phyloP scores from a whole-genome alignment of 2,113 vertebrate species.

The Arenaria interpres region DNA sequence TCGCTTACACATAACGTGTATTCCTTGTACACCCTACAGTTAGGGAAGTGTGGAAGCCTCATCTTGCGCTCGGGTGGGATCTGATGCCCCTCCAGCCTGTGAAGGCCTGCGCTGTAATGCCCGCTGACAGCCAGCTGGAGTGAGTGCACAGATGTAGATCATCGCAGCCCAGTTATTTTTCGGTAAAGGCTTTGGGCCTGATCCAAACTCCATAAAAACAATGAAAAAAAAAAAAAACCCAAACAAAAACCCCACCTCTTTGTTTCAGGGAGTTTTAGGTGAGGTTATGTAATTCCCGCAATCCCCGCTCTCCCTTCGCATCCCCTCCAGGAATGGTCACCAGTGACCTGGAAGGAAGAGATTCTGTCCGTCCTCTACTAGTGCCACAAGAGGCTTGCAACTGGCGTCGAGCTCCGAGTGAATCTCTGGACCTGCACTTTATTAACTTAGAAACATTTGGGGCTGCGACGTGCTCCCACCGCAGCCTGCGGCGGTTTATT shows the following conservation, averaged over 20 bases:
- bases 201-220: not conserved
- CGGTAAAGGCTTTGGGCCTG: not conserved
- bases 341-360: not conserved
- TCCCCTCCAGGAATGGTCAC: not conserved
- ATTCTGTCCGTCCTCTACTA: not conserved
- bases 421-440: not conserved
- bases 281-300: not conserved
- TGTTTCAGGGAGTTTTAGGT: not conserved
- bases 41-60: not conserved
- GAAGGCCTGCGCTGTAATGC: not conserved
- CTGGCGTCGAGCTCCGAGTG: not conserved
- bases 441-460: not conserved
- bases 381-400: not conserved
- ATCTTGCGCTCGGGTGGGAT: accelerated
- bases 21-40: not conserved
- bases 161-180: not conserved
- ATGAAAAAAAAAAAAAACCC: not conserved
- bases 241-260: too few species aligned
- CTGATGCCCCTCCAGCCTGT: not conserved
- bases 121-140: not conserved
- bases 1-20: not conserved
- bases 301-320: not conserved
- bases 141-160: not conserved
- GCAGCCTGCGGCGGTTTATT: not conserved
- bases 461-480: not conserved